These are phyloP conservation scores for Parauchenoglanis punctatus DNA, from an alignment of 2,797 vertebrate genomes.

Conservation along the genomic window DNA sequence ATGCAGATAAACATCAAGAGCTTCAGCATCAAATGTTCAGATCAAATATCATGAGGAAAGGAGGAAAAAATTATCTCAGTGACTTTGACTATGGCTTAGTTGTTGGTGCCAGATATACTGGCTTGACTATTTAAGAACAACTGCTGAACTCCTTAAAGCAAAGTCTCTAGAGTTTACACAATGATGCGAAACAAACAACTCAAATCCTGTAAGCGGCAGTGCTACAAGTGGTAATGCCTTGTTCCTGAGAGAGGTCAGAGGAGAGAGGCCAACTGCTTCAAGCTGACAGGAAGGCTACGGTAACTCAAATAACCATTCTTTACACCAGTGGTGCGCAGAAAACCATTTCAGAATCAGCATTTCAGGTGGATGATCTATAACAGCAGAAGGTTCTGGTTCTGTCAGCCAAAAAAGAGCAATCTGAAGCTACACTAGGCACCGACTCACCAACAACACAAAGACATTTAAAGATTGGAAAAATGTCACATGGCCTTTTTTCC, in stretches of 20 bases:
- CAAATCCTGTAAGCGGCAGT: neutral
- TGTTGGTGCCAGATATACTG: neutral
- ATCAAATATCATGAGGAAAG: neutral
- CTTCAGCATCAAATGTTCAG: neutral
- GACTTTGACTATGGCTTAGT: neutral
- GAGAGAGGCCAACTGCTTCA: neutral
- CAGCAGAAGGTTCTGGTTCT: neutral
- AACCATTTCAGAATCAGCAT: neutral
- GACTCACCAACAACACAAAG: too few species aligned
- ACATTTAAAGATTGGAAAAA: neutral
- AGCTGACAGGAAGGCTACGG: neutral
- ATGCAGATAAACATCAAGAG: neutral
- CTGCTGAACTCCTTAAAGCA: neutral
- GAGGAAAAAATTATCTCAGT: neutral
- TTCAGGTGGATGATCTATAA: neutral
- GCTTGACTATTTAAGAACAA: neutral
- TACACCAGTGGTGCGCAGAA: neutral
- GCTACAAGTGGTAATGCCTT: neutral
- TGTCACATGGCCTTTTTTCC: neutral
- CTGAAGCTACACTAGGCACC: neutral
- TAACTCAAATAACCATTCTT: neutral
- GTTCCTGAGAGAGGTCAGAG: neutral
- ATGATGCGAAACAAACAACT: neutral
- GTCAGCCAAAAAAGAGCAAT: neutral
- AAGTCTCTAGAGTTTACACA: neutral